Base-by-base conservation (phyloP, 1,140 invertebrate genomes). In the Trissolcus basalis region DNA sequence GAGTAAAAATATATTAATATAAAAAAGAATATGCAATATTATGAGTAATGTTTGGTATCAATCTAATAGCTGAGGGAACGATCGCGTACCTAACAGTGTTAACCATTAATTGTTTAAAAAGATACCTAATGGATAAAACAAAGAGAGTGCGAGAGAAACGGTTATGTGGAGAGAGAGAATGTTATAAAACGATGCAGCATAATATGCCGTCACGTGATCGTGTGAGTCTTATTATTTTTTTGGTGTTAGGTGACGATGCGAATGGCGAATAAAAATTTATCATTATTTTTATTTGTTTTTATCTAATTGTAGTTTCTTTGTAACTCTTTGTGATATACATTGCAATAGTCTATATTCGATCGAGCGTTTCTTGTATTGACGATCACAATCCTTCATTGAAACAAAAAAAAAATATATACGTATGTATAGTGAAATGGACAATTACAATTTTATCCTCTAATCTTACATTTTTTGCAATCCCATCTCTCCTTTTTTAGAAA, bases 261-360 rank as follows among this genome's bases (percentile, higher is more conserved):
- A 65, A 77, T 76, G 74, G 70, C 45, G 67, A 82, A 81, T 72
- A 80, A 75, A 59, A 72, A 74, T 75, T 79, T 81, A 83, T 82
- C 81, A 84, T 81, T 86, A 85, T 82, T 83, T 81, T 83, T 85
- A 83, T 86, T 87, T 85, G 84, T 87, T 87, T 88, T 88, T 86
- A 85, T 85, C 82, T 86, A 88, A 87, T 87, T 85, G 82, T 88
- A 87, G 84, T 86, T 86, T 88, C 85, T 84, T 87, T 87, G 87
- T 88, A 87, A 87, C 85, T 86, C 80, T 87, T 88, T 88, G 86
- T 88, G 86, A 87, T 88, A 87, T 87, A 87, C 81, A 87, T 87
- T 87, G 86, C 86, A 88, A 88, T 88, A 88, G 86, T 88, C 84
- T 86, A 86, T 80, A 27, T 39, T 80, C 78, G 81, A 87, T 77